These are phyloP conservation scores for Numenius arquata DNA, from an alignment of 2,113 vertebrate genomes.

Conservation along the genomic window DNA sequence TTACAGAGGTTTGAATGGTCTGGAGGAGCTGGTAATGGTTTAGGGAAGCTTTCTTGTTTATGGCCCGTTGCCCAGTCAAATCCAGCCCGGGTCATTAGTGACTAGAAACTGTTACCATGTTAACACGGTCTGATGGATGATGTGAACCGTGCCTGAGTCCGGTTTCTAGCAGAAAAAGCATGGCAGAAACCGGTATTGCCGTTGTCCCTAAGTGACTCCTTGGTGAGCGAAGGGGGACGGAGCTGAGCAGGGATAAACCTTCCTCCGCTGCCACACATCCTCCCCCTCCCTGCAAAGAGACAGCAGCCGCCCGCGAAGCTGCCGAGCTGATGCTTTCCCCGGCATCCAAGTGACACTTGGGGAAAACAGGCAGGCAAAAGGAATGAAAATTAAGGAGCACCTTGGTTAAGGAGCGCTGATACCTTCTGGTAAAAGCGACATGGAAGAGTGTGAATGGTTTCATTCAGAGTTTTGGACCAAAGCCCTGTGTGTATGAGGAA, in stretches of 20 bases:
- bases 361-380: not conserved
- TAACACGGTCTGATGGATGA: not conserved
- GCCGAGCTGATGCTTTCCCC: not conserved
- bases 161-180: not conserved
- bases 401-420: not conserved
- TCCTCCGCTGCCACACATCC: not conserved
- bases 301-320: not conserved
- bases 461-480: slow-evolving; percentile 10
- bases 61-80: not conserved
- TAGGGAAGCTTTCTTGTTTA: not conserved
- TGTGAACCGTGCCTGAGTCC: not conserved
- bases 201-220: not conserved
- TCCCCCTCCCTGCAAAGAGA: not conserved
- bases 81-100: not conserved
- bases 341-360: not conserved
- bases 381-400: not conserved
- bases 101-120: not conserved
- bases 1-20: not conserved
- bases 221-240: accelerated
- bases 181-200: not conserved
- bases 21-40: not conserved
- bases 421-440: not conserved
- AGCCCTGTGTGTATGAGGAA: not conserved
- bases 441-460: not conserved
- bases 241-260: not conserved